Conservation (phyloP, 2,888 invertebrate species). For the Mimumesa dahlbomi region DNA sequence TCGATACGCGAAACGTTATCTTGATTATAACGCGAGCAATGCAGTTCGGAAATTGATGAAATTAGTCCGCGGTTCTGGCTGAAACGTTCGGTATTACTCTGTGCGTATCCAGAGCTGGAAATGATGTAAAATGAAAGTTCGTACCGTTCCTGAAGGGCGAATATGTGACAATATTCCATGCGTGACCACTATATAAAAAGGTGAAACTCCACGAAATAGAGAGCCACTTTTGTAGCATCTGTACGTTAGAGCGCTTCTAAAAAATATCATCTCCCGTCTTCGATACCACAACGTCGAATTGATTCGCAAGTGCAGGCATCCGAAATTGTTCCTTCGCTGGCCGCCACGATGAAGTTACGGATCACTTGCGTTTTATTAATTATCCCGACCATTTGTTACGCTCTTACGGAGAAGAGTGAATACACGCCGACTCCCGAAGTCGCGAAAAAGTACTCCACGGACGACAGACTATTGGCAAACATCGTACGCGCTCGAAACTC, state of each 20-base stretch:
- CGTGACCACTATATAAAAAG: conserved; percentile 73
- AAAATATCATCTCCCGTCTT: background rate
- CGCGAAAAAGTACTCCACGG: conserved; percentile 5
- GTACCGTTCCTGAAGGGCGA: conserved; percentile 64
- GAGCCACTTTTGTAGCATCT: conserved; percentile 62
- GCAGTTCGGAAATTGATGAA: background rate
- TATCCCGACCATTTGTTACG: conserved; percentile 15
- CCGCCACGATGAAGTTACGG: conserved; percentile 30
- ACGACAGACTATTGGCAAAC: conserved; percentile 26
- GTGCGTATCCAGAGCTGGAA: background rate
- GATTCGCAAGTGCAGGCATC: no score
- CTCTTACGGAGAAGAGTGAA: conserved; percentile 29
- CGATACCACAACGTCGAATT: background rate
- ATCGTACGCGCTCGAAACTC: conserved; percentile 41
- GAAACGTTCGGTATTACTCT: background rate
- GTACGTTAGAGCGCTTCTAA: conserved; percentile 10
- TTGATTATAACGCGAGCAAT: background rate
- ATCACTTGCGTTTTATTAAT: conserved; percentile 13
- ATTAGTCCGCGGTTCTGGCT: background rate
- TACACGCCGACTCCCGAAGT: conserved; percentile 22
- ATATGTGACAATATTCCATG: conserved; percentile 58
- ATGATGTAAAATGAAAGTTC: conserved; percentile 9
- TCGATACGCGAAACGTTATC: background rate
- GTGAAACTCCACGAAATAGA: conserved; percentile 71
- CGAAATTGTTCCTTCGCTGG: background rate